These are phyloP conservation scores for Vipera ursinii DNA, from an alignment of 2,797 vertebrate species.

Conservation along the genomic window DNA sequence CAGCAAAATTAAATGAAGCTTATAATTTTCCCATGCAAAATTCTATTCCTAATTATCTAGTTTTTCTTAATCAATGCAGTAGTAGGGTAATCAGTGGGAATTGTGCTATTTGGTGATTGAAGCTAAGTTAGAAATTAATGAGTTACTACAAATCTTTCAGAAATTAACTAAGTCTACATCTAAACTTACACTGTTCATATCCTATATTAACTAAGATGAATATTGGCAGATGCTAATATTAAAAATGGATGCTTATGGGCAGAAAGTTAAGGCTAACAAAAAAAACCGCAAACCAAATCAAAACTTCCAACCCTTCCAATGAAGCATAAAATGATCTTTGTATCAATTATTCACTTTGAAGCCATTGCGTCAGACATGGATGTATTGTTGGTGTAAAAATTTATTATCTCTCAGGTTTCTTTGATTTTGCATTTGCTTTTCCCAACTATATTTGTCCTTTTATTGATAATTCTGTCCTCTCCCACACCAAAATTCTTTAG, in stretches of 20 bases:
- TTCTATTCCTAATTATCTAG: no score
- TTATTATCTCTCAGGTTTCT: conserved; percentile 44
- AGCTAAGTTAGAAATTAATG: background rate
- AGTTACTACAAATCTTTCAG: background rate
- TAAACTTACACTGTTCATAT: background rate
- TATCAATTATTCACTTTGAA: conserved; percentile 56
- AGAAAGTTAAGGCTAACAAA: background rate
- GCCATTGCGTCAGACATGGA: conserved; percentile 32
- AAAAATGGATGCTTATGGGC: background rate
- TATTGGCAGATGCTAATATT: background rate
- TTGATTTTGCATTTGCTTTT: conserved; percentile 47
- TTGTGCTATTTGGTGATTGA: background rate
- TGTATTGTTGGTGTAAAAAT: conserved; percentile 25
- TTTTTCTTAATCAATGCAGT: background rate
- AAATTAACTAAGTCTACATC: background rate
- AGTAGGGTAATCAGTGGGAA: background rate
- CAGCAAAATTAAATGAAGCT: background rate
- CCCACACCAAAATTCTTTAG: conserved; percentile 42
- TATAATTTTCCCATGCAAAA: no score
- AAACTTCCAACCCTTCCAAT: background rate
- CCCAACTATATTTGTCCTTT: conserved; percentile 55
- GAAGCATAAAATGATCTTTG: conserved; percentile 9
- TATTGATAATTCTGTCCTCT: conserved; percentile 41
- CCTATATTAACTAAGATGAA: background rate
- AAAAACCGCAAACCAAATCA: background rate